Evolutionary conservation across 2,888 invertebrate genomes (phyloP).

Genomic region (Alitta virens): DNA sequence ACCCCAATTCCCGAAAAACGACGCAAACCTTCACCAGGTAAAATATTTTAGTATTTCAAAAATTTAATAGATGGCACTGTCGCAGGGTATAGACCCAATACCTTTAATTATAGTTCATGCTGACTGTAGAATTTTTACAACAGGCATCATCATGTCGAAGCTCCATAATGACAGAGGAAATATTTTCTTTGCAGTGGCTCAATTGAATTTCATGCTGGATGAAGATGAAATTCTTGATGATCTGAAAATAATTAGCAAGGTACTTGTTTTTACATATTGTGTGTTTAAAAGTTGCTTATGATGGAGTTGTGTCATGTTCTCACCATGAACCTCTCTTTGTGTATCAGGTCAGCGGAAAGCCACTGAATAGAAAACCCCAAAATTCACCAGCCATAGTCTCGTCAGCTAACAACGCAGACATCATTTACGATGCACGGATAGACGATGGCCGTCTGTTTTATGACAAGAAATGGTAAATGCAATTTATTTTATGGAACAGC

Average conservation of each 20-base stretch:
- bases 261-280: constrained; percentile 29
- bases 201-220: constrained; percentile 82
- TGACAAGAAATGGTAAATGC: constrained; percentile 78
- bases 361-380: constrained; percentile 39
- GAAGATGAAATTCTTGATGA: constrained; percentile 87
- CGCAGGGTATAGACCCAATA: no score
- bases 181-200: constrained; percentile 66
- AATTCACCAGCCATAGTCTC: background rate
- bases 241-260: constrained; percentile 72
- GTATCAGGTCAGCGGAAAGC: constrained; percentile 43
- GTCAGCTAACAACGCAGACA: constrained; percentile 17
- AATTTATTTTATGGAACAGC: no score
- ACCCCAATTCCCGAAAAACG: constrained; percentile 84
- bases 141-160: no score
- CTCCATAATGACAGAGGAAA: no score
- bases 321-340: no score
- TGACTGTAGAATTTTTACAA: no score
- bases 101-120: no score
- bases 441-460: constrained; percentile 92
- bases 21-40: constrained; percentile 55
- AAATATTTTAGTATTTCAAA: constrained; percentile 28
- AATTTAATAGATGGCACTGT: no score
- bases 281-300: no score
- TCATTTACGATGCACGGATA: constrained; percentile 72
- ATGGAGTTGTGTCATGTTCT: no score